phyloP scores from a whole-genome alignment of 2,797 vertebrate species.

The Enteromius trimaculatus region DNA sequence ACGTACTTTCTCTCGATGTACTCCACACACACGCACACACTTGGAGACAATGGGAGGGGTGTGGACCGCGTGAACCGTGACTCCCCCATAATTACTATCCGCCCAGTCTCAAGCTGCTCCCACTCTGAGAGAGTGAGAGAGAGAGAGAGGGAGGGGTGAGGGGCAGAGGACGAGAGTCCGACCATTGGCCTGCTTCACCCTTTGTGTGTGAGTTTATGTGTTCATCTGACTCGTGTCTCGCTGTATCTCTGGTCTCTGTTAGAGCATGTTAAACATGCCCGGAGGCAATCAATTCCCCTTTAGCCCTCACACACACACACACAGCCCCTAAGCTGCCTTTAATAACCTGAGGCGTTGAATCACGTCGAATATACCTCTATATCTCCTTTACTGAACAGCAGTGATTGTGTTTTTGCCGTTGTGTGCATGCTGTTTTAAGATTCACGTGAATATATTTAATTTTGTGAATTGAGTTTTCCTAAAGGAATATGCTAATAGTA shows the following conservation, averaged over 20 bases:
- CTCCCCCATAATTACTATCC: slow-evolving; percentile 67
- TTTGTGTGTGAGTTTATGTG: slow-evolving; percentile 63
- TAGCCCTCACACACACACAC: slow-evolving; percentile 55
- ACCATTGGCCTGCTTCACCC: slow-evolving; percentile 72
- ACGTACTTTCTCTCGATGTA: slow-evolving; percentile 56
- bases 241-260: slow-evolving; percentile 52
- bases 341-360: slow-evolving; percentile 73
- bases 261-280: slow-evolving; percentile 74
- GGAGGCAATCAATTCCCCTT: slow-evolving; percentile 74
- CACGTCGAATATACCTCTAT: slow-evolving; percentile 60
- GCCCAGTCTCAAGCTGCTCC: slow-evolving; percentile 64
- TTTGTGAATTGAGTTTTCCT: neutral
- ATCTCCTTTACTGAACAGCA: slow-evolving; percentile 42
- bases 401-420: neutral
- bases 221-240: slow-evolving; percentile 50
- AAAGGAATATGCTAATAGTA: neutral
- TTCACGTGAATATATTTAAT: slow-evolving; percentile 9
- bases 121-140: slow-evolving; percentile 40
- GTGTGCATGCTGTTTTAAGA: neutral
- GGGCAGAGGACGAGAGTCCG: slow-evolving; percentile 70
- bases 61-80: slow-evolving; percentile 57
- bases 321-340: slow-evolving; percentile 55
- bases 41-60: slow-evolving; percentile 60
- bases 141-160: slow-evolving; percentile 30
- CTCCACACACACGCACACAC: slow-evolving; percentile 46